Conservation (phyloP, 2,797 vertebrate genomes). For the Gephyroberyx darwinii region DNA sequence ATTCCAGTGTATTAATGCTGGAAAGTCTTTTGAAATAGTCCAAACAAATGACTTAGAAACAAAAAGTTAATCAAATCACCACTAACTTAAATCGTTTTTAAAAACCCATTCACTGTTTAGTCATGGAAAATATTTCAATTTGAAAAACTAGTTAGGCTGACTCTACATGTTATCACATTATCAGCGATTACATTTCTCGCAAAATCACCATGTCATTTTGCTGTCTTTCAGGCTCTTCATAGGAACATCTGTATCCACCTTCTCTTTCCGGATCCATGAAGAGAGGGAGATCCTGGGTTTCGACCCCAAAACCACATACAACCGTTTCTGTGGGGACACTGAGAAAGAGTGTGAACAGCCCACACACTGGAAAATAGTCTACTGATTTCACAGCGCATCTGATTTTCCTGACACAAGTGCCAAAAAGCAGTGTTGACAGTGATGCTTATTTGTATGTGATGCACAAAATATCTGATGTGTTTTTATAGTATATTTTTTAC, state of each 20-base stretch:
- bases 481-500: slow-evolving; percentile 29
- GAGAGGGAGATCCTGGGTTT: slow-evolving; percentile 96
- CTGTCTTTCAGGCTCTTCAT: slow-evolving; percentile 87
- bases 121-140: slow-evolving; percentile 19
- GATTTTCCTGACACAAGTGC: slow-evolving; percentile 56
- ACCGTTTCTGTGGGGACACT: slow-evolving; percentile 93
- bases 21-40: too few relatives aligned
- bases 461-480: slow-evolving; percentile 30
- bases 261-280: slow-evolving; percentile 97
- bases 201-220: not conserved
- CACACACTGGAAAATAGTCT: slow-evolving; percentile 96
- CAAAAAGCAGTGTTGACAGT: slow-evolving; percentile 64
- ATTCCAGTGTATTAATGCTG: not conserved
- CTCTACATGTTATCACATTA: not conserved
- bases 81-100: not conserved
- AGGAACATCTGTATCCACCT: slow-evolving; percentile 96
- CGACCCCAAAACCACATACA: slow-evolving; percentile 94
- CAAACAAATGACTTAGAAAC: too few relatives aligned
- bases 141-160: slow-evolving; percentile 30
- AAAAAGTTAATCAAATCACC: too few relatives aligned
- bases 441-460: slow-evolving; percentile 32
- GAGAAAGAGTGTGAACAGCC: slow-evolving; percentile 94
- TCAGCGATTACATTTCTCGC: not conserved
- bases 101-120: fast-evolving
- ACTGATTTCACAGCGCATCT: slow-evolving; percentile 67